Conservation (phyloP, 2,113 vertebrate genomes). For the Naja naja region DNA sequence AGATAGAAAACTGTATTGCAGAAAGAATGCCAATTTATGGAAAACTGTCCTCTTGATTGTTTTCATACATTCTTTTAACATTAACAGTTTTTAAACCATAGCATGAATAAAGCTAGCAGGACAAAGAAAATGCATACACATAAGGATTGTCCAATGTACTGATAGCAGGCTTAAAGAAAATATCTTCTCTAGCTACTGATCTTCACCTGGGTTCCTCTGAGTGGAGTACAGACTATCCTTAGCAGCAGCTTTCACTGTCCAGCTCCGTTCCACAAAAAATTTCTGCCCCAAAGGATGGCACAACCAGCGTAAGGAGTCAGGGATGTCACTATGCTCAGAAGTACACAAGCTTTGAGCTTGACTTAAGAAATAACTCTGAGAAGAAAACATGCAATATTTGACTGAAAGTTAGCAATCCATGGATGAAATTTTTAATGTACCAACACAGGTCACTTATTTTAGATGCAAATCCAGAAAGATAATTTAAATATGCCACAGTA, state of each 20-base stretch:
- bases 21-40: neutral
- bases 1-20: neutral
- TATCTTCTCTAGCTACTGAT: rapidly evolving
- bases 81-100: neutral
- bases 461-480: neutral
- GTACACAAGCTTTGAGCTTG: slow-evolving; percentile 81
- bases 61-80: neutral
- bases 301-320: slow-evolving; percentile 88
- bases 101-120: neutral
- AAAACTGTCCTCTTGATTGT: neutral
- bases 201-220: slow-evolving; percentile 84
- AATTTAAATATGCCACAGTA: neutral
- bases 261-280: slow-evolving; percentile 94
- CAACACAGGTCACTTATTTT: neutral
- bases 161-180: neutral
- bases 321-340: slow-evolving; percentile 78
- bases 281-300: slow-evolving; percentile 91
- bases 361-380: slow-evolving; percentile 87
- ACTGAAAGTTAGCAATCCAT: neutral
- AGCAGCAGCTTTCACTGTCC: slow-evolving; percentile 84
- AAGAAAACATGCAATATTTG: slow-evolving; percentile 20
- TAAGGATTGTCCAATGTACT: neutral
- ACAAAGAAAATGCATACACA: neutral
- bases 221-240: slow-evolving; percentile 87
- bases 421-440: neutral